A percentile compares a stretch with the other conserved stretches of the same genome.
phyloP scores from a whole-genome alignment of 2,888 invertebrate genomes.

The Lymantria dispar region DNA sequence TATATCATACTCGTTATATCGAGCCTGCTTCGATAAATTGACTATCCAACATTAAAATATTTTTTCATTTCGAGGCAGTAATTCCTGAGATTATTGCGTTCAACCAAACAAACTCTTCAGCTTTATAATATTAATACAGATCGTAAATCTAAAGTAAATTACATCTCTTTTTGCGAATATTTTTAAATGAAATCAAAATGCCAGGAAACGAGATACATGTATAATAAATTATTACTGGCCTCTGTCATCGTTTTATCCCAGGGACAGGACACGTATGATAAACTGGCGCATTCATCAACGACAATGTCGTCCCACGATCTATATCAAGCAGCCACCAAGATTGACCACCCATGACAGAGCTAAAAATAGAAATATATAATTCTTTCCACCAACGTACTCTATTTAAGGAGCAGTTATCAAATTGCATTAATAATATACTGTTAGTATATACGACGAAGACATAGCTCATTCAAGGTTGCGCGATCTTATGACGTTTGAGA shows the following conservation, averaged over 20 bases:
- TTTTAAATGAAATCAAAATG: too few species aligned
- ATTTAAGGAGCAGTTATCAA: conserved; percentile 24
- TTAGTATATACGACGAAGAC: conserved; percentile 29
- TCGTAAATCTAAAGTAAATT: too few species aligned
- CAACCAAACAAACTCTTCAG: too few species aligned
- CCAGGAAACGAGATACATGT: too few species aligned
- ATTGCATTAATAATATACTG: conserved; percentile 26
- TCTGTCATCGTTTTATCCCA: neutral
- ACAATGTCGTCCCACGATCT: neutral
- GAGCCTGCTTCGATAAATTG: too few species aligned
- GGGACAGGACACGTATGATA: neutral
- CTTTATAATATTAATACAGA: too few species aligned
- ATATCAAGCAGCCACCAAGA: neutral
- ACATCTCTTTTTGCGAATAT: too few species aligned
- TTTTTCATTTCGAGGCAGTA: too few species aligned
- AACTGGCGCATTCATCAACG: neutral
- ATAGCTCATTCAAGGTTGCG: conserved; percentile 46
- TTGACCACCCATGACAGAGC: conserved; percentile 23
- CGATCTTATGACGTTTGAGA: conserved; percentile 44
- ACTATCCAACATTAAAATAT: too few species aligned
- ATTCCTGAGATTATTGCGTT: too few species aligned
- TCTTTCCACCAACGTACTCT: conserved; percentile 11
- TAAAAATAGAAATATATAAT: conserved; percentile 19
- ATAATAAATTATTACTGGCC: too few species aligned
- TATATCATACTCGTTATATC: too few species aligned